Conservation (phyloP, 2,888 invertebrate species). For the Copidosoma aretas region DNA sequence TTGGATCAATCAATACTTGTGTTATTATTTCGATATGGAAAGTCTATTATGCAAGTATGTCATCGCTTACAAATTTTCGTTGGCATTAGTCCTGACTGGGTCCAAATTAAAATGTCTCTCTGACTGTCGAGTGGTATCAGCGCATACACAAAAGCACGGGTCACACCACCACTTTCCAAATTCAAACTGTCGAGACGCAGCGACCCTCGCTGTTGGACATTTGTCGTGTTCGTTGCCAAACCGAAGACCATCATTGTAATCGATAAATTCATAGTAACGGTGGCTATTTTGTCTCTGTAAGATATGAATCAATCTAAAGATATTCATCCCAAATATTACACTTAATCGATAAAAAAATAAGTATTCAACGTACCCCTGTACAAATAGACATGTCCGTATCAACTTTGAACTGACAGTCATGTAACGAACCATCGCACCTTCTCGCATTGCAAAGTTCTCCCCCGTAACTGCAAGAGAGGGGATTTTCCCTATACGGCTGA, state of each 20-base stretch:
- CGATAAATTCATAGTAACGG: constrained; percentile 77
- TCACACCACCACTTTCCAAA: constrained; percentile 81
- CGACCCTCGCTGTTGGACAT: background rate
- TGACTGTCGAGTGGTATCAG: constrained; percentile 73
- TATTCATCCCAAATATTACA: background rate
- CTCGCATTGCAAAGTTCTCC: background rate
- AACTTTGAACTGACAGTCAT: background rate
- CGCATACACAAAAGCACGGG: constrained; percentile 88
- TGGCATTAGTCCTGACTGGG: constrained; percentile 58
- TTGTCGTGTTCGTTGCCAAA: background rate
- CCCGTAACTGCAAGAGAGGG: background rate
- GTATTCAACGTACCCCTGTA: background rate
- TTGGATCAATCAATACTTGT: background rate
- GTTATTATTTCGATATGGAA: constrained; percentile 53
- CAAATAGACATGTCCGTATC: background rate
- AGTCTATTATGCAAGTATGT: background rate
- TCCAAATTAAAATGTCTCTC: constrained; percentile 83
- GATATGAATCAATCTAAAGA: background rate
- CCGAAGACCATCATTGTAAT: constrained; percentile 77
- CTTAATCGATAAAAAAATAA: no score
- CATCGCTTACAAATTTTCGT: background rate
- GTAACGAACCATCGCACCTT: background rate
- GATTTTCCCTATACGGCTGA: background rate
- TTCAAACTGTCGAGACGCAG: background rate
- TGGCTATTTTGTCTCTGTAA: background rate